Evolutionary conservation across 2,888 invertebrate genomes (phyloP).

Genomic region (Cheilosia impressa): DNA sequence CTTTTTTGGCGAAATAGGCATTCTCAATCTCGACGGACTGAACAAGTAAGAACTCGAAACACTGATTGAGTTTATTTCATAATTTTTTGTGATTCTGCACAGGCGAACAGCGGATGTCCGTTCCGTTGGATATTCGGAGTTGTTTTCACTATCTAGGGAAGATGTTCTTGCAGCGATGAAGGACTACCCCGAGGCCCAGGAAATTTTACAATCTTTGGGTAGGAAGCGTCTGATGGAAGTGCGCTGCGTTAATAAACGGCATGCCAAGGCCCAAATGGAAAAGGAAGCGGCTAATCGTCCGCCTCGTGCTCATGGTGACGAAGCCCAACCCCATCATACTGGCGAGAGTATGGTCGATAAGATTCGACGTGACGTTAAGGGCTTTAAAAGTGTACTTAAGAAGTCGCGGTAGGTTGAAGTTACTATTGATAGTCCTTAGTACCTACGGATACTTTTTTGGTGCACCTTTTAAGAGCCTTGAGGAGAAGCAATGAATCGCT

Average conservation of each 20-base stretch:
- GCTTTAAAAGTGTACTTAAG: constrained; percentile 86
- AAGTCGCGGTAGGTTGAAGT: constrained; percentile 85
- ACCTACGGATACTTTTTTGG: constrained; percentile 3
- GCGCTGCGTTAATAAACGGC: constrained; percentile 85
- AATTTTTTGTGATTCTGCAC: constrained; percentile 43
- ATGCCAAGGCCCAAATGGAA: constrained; percentile 82
- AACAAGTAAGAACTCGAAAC: constrained; percentile 90
- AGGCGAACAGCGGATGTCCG: constrained; percentile 98
- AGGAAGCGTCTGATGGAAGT: constrained; percentile 94
- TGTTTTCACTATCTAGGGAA: constrained; percentile 96
- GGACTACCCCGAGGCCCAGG: constrained; percentile 98
- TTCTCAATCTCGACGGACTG: constrained; percentile 96
- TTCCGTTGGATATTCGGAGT: constrained; percentile 97
- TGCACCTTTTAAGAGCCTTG: constrained; percentile 75
- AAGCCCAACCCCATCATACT: constrained; percentile 79
- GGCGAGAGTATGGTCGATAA: constrained; percentile 92
- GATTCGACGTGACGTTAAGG: constrained; percentile 92
- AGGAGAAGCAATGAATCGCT: constrained; percentile 86
- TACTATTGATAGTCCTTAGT: not conserved
- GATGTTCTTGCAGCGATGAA: constrained; percentile 98
- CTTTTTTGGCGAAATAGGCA: constrained; percentile 99
- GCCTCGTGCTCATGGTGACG: constrained; percentile 74
- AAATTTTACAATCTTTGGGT: constrained; percentile 94
- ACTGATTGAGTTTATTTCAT: not conserved
- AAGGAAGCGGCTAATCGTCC: constrained; percentile 79